Base-by-base conservation (phyloP, 92 coral and sea anemone species). In the Parazoanthus swiftii region DNA sequence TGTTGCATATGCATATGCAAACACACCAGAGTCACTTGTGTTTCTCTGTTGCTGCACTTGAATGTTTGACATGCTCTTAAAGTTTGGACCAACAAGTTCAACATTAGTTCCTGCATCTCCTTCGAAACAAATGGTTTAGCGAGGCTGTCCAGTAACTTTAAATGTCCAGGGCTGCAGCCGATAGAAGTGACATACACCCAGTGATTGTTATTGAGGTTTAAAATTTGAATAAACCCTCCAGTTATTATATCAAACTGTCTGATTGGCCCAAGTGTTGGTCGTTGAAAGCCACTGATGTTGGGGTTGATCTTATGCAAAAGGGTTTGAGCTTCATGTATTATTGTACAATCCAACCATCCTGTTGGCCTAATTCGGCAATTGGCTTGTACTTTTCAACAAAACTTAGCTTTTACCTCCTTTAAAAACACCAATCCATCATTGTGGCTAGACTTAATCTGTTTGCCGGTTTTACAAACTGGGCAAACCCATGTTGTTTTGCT, bases 1-100 rank as follows among this genome's bases (percentile, higher is more conserved):
- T 5, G 94, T 91, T 43, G 92, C 92, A 89, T 89, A 91, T 0
- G 92, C 88, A 18, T 74, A 74, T 1, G 94, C 92, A 76, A 91
- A 89, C 6, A 91, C 76, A 42, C 94, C 92, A 78, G 86, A 88
- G 81, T 86, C 91, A 74, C 67, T 56, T 59, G 18, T 38, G 74
- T 89, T 89, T n/a, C 4, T 16, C 43, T 89, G 89, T 73, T 90
- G 92, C 63, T 90, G 79, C 8, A 85, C 89, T 51, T 72, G 92
- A 38, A 85, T 36, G 15, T 35, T 84, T 16, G 37, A 16, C 48
- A 91, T 85, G 5, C 86, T 76, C 11, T 89, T 75, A 43, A 85
- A 77, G 63, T 56, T 89, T 14, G 85, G 88, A 29, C 92, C 94
- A 36, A 73, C 51, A 92, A 63, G 70, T 90, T 83, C 51, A 56